phyloP scores from a whole-genome alignment of 2,888 invertebrate genomes.

The Cosmorhoe ocellata region DNA sequence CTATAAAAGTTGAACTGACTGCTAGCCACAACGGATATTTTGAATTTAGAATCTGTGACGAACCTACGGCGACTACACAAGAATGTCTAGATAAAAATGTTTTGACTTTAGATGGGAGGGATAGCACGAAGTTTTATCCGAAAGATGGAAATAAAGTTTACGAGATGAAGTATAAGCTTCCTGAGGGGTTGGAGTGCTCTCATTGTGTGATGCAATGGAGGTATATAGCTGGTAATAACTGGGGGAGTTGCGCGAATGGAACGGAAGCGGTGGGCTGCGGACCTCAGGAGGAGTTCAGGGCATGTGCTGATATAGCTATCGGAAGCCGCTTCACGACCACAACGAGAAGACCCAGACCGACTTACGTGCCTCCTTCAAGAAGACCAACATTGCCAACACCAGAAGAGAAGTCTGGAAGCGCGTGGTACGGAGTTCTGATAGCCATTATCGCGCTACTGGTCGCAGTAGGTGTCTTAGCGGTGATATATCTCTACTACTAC shows the following conservation, averaged over 20 bases:
- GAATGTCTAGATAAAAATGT: constrained; percentile 89
- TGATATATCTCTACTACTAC: constrained; percentile 89
- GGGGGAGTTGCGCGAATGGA: constrained; percentile 89
- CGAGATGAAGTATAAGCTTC: constrained; percentile 87
- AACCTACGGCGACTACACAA: constrained; percentile 86
- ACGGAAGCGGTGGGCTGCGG: constrained; percentile 93
- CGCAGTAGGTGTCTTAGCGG: constrained; percentile 84
- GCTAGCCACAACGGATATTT: constrained; percentile 94
- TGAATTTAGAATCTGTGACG: constrained; percentile 91
- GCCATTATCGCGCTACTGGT: constrained; percentile 86
- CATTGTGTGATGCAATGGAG: constrained; percentile 95
- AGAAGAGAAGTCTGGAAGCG: constrained; percentile 70
- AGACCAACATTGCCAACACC: constrained; percentile 68
- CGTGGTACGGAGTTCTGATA: constrained; percentile 82
- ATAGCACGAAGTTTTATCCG: constrained; percentile 86
- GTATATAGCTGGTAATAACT: constrained; percentile 93
- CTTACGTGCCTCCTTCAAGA: constrained; percentile 70
- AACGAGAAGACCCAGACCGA: constrained; percentile 69
- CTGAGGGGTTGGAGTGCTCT: constrained; percentile 85
- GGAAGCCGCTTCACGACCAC: constrained; percentile 78
- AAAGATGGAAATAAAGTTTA: constrained; percentile 90
- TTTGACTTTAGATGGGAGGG: constrained; percentile 78
- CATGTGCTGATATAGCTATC: constrained; percentile 91
- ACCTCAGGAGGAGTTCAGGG: constrained; percentile 93
- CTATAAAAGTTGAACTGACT: constrained; percentile 91